phyloP scores from a whole-genome alignment of 2,888 invertebrate genomes.

The Bombylius major region DNA sequence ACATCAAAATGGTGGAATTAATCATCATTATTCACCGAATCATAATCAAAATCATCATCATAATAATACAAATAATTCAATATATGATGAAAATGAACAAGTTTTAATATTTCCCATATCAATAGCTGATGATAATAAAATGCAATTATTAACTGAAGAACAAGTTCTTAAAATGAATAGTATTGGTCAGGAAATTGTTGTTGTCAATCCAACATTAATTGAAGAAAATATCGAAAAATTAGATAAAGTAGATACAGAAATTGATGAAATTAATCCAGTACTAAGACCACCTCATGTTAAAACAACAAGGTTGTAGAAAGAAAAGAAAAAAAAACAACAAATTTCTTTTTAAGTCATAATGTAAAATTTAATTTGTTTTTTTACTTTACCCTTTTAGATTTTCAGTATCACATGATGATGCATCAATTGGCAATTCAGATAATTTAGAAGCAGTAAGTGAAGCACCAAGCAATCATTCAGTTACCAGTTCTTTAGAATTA shows the following conservation, averaged over 20 bases:
- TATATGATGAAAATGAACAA: slow-evolving; percentile 30
- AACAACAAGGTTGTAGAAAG: slow-evolving; percentile 38
- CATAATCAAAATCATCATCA: slow-evolving; percentile 17
- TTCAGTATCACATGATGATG: slow-evolving; percentile 81
- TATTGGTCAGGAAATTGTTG: slow-evolving; percentile 28
- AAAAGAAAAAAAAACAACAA: background rate
- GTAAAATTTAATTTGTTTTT: background rate
- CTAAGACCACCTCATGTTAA: slow-evolving; percentile 41
- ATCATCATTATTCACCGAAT: slow-evolving; percentile 20
- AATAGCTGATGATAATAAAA: slow-evolving; percentile 44
- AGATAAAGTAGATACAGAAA: slow-evolving; percentile 16
- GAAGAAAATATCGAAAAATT: slow-evolving; percentile 25
- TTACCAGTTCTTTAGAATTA: slow-evolving; percentile 78
- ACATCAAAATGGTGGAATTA: background rate
- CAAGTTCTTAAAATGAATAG: slow-evolving; percentile 43
- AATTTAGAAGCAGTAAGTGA: slow-evolving; percentile 91
- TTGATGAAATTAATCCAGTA: slow-evolving; percentile 24
- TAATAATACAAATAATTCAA: slow-evolving; percentile 14
- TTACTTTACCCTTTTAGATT: slow-evolving; percentile 39
- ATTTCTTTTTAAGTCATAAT: background rate
- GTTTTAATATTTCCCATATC: slow-evolving; percentile 61
- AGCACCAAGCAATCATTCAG: slow-evolving; percentile 90
- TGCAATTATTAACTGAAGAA: slow-evolving; percentile 54
- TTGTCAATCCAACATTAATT: slow-evolving; percentile 16
- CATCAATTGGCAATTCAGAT: slow-evolving; percentile 84